Conservation (phyloP, 2,113 vertebrate genomes). For the Microcebus griseorufus region DNA sequence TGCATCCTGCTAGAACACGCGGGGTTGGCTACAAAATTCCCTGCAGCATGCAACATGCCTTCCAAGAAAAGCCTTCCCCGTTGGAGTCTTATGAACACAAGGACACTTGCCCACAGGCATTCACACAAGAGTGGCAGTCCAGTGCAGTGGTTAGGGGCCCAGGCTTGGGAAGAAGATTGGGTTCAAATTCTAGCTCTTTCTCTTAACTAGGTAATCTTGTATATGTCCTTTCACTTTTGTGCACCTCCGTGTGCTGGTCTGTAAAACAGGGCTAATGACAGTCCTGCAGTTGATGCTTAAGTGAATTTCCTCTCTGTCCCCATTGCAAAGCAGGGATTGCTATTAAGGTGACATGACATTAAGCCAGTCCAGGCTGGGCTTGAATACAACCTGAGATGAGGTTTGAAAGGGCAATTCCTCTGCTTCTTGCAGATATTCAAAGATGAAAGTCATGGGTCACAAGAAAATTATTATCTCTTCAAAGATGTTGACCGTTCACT, state of each 20-base stretch:
- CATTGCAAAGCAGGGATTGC: background rate
- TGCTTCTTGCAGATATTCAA: background rate
- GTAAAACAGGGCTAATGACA: background rate
- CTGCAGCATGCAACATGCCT: background rate
- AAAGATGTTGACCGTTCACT: background rate
- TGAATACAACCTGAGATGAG: background rate
- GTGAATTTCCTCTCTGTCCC: background rate
- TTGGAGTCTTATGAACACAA: background rate
- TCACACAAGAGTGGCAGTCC: background rate
- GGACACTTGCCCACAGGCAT: background rate
- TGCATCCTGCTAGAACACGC: background rate
- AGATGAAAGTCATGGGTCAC: background rate
- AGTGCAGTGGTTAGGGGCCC: rapidly evolving
- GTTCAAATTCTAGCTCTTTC: background rate
- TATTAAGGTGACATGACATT: background rate
- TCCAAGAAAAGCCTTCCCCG: background rate
- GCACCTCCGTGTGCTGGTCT: background rate
- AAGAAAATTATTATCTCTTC: background rate
- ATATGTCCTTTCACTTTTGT: background rate
- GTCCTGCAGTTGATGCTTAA: no score
- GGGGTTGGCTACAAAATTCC: background rate
- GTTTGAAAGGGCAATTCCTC: background rate
- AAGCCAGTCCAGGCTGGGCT: background rate
- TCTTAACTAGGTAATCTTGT: background rate
- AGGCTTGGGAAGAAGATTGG: background rate